Evolutionary conservation across 2,113 vertebrate species (phyloP).

Genomic region (Hystrix brachyura): DNA sequence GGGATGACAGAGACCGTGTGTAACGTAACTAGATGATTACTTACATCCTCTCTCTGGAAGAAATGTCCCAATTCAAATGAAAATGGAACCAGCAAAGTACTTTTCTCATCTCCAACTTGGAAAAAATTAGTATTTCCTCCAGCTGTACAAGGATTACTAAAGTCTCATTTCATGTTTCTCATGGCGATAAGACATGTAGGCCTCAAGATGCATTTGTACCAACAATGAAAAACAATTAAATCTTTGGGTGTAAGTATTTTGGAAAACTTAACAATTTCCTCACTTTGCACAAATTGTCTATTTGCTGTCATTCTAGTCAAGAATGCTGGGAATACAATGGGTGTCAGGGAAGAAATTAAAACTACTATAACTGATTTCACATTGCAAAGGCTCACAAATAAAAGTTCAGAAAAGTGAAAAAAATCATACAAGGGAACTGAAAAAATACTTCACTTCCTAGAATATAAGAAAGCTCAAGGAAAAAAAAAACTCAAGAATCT

Average conservation of each 20-base stretch:
- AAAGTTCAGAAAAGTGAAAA: neutral
- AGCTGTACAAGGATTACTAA: neutral
- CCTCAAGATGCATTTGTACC: neutral
- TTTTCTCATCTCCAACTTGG: conserved; percentile 10
- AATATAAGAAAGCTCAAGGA: neutral
- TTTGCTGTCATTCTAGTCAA: conserved; percentile 39
- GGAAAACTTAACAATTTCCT: neutral
- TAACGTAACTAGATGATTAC: neutral
- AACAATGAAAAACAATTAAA: neutral
- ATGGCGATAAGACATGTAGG: neutral
- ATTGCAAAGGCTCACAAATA: neutral
- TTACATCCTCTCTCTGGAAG: conserved; percentile 37
- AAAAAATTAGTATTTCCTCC: conserved; percentile 30
- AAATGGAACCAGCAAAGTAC: neutral
- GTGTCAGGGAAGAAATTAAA: neutral
- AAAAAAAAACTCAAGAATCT: no score
- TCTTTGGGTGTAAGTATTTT: conserved; percentile 9
- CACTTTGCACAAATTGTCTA: neutral
- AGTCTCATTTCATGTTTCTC: neutral
- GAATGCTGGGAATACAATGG: neutral
- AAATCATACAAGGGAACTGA: neutral
- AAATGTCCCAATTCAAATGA: neutral
- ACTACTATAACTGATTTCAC: conserved; percentile 16
- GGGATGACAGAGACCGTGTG: neutral
- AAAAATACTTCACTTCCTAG: neutral